Evolutionary conservation across 2,113 vertebrate species (phyloP).

Genomic region (Neolamprologus ventralis): DNA sequence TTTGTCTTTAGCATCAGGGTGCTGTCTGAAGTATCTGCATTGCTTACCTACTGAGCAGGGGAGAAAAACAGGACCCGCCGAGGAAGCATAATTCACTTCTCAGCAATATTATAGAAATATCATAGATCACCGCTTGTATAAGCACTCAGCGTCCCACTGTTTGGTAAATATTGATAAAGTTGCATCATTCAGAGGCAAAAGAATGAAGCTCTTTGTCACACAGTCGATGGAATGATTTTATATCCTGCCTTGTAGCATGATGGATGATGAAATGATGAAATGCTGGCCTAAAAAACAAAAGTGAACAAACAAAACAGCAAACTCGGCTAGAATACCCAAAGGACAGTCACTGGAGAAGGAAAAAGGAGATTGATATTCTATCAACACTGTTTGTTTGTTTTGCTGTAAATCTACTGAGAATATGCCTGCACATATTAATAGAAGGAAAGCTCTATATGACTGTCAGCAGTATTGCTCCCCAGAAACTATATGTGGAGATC

Average conservation of each 20-base stretch:
- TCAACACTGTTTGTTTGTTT: constrained; percentile 61
- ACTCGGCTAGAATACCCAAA: constrained; percentile 45
- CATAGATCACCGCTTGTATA: constrained; percentile 31
- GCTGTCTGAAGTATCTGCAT: not conserved
- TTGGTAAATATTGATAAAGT: constrained; percentile 54
- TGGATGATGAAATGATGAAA: constrained; percentile 62
- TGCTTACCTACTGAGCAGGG: constrained; percentile 20
- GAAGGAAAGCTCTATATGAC: constrained; percentile 32
- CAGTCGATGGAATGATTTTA: constrained; percentile 35
- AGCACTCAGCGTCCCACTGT: constrained; percentile 15
- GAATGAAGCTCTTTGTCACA: constrained; percentile 37
- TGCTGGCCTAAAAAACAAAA: constrained; percentile 45
- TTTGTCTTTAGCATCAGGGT: not conserved
- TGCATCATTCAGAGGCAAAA: constrained; percentile 37
- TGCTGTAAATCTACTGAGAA: constrained; percentile 48
- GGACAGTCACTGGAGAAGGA: constrained; percentile 30
- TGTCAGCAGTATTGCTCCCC: constrained; percentile 32
- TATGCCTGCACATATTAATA: constrained; percentile 48
- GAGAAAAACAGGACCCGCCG: not conserved
- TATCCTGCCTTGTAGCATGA: constrained; percentile 19
- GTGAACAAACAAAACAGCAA: constrained; percentile 54
- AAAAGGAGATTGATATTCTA: constrained; percentile 62
- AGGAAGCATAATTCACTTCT: constrained; percentile 15
- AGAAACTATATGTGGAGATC: constrained; percentile 1
- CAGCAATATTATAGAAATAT: constrained; percentile 28